These are phyloP conservation scores for Eulemur rubriventer DNA, from an alignment of 2,797 vertebrate species.

Conservation along the genomic window DNA sequence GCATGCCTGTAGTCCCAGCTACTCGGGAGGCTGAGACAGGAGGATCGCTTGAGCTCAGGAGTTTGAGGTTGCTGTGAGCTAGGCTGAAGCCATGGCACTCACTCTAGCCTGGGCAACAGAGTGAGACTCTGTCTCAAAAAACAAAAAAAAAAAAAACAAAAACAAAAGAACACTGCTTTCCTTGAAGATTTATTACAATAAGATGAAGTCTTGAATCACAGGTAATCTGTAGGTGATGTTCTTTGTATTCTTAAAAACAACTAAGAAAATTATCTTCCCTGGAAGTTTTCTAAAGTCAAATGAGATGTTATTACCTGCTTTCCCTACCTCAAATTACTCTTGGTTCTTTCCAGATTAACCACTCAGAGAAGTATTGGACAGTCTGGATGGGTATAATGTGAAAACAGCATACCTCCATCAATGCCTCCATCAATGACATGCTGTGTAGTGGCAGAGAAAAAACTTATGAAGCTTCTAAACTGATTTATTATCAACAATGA, in stretches of 20 bases:
- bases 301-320: not conserved
- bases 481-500: not conserved
- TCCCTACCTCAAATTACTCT: not conserved
- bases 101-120: too few species aligned
- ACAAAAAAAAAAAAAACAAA: too few species aligned
- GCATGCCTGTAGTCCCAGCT: too few species aligned
- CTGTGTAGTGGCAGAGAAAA: not conserved
- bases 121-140: too few species aligned
- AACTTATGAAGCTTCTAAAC: not conserved
- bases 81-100: too few species aligned
- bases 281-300: not conserved
- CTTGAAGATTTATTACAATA: slow-evolving; percentile 50
- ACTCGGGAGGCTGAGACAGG: too few species aligned
- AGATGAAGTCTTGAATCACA: slow-evolving; percentile 20
- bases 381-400: not conserved
- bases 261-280: slow-evolving; percentile 23
- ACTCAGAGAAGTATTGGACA: not conserved
- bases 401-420: not conserved
- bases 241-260: not conserved
- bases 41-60: too few species aligned
- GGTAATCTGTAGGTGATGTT: not conserved
- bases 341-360: not conserved
- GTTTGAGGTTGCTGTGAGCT: too few species aligned
- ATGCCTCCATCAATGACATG: not conserved
- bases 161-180: not conserved